phyloP scores from a whole-genome alignment of 2,888 invertebrate species.

The Smittia aterrima region DNA sequence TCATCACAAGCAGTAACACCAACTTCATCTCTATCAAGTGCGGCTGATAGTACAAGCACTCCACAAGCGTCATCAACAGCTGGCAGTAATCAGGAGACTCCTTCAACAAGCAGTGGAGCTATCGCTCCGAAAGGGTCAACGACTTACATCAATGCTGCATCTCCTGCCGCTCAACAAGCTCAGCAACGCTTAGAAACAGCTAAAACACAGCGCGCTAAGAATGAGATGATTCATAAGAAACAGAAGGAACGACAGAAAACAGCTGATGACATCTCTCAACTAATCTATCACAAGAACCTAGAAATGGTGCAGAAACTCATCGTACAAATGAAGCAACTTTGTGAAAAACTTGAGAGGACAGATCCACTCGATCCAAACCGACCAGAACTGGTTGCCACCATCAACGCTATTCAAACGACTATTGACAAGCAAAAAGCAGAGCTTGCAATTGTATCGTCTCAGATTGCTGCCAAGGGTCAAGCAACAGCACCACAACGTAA shows the following conservation, averaged over 20 bases:
- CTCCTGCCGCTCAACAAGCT: slow-evolving; percentile 43
- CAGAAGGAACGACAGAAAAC: slow-evolving; percentile 74
- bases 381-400: slow-evolving; percentile 71
- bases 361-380: slow-evolving; percentile 70
- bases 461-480: slow-evolving; percentile 51
- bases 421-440: slow-evolving; percentile 62
- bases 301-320: slow-evolving; percentile 84
- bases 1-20: slow-evolving; percentile 41
- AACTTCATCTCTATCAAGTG: slow-evolving; percentile 44
- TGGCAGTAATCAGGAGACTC: slow-evolving; percentile 44
- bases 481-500: slow-evolving; percentile 56
- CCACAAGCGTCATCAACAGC: slow-evolving; percentile 45
- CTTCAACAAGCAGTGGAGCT: slow-evolving; percentile 46
- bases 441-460: slow-evolving; percentile 52
- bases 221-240: slow-evolving; percentile 68
- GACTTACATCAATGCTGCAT: slow-evolving; percentile 43
- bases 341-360: slow-evolving; percentile 78
- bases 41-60: slow-evolving; percentile 43
- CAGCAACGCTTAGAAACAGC: slow-evolving; percentile 54
- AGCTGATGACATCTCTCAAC: slow-evolving; percentile 72
- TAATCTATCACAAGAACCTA: slow-evolving; percentile 80
- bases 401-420: slow-evolving; percentile 77
- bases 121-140: slow-evolving; percentile 44
- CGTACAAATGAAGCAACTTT: slow-evolving; percentile 79
- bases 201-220: slow-evolving; percentile 60